Conservation (phyloP, 2,113 vertebrate genomes). For the Chaetops frenatus region DNA sequence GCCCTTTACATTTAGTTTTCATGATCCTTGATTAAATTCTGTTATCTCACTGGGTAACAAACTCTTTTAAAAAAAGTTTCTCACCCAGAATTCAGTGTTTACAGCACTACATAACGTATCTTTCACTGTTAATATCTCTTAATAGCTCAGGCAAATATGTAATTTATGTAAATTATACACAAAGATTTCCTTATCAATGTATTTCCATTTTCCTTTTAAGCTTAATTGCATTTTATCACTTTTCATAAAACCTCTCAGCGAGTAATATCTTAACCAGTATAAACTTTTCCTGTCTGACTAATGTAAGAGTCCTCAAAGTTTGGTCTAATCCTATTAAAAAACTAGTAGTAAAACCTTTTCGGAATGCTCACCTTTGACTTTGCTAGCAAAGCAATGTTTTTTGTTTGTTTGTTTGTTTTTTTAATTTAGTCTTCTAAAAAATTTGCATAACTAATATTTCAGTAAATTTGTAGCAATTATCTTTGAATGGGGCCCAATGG, state of each 20-base stretch:
- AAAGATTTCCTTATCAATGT: background rate
- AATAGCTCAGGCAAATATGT: background rate
- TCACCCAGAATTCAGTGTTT: background rate
- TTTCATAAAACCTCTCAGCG: background rate
- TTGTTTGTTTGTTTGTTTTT: background rate
- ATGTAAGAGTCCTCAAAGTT: background rate
- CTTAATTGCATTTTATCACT: background rate
- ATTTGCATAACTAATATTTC: background rate
- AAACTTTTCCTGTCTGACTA: background rate
- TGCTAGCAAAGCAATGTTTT: background rate
- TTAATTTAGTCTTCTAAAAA: background rate
- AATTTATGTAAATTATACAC: background rate
- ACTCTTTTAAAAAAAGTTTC: accelerated
- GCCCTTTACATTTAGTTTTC: background rate
- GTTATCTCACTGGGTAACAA: background rate
- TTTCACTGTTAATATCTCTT: background rate
- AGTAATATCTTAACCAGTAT: background rate
- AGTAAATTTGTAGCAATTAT: background rate
- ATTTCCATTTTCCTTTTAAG: background rate
- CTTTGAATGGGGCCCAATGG: background rate
- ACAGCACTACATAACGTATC: background rate
- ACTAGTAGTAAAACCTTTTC: background rate
- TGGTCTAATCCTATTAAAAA: background rate
- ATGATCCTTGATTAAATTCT: background rate
- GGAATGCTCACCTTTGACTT: accelerated